Conservation (phyloP, 2,113 vertebrate species). For the Ophthalmolycus amberensis region DNA sequence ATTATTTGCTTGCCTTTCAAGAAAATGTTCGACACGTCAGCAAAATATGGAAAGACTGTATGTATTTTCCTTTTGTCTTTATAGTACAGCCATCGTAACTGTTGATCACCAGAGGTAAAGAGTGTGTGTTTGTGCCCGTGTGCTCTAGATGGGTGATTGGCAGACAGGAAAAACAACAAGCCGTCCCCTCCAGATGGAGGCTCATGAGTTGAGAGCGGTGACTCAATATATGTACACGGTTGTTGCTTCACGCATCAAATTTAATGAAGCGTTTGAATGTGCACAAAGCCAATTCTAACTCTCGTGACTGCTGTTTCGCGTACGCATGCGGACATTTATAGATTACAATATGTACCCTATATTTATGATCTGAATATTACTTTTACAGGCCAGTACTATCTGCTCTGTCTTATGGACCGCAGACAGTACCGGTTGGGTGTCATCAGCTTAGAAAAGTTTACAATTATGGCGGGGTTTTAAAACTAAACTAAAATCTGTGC, state of each 20-base stretch:
- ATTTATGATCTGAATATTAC: not conserved
- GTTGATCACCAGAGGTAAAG: slow-evolving; percentile 1
- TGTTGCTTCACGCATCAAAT: slow-evolving; percentile 9
- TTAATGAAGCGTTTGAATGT: slow-evolving; percentile 23
- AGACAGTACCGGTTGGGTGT: not conserved
- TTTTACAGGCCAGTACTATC: no score
- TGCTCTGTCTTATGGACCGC: no score
- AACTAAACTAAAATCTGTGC: not conserved
- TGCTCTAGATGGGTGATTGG: slow-evolving; percentile 27
- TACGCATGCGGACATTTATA: not conserved
- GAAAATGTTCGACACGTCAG: not conserved
- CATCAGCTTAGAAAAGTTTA: not conserved
- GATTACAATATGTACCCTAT: not conserved
- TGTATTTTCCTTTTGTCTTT: not conserved
- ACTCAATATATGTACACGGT: slow-evolving; percentile 37
- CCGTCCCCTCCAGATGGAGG: slow-evolving; percentile 35
- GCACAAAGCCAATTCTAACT: not conserved
- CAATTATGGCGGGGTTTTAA: not conserved
- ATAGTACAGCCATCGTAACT: not conserved
- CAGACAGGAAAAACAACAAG: slow-evolving; percentile 41
- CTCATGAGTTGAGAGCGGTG: slow-evolving; percentile 30
- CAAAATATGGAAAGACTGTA: not conserved
- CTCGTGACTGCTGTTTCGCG: not conserved
- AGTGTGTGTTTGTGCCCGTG: not conserved
- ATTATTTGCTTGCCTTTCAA: not conserved